Base-by-base conservation (phyloP, 2,888 invertebrate species). In the Philaethria dido region DNA sequence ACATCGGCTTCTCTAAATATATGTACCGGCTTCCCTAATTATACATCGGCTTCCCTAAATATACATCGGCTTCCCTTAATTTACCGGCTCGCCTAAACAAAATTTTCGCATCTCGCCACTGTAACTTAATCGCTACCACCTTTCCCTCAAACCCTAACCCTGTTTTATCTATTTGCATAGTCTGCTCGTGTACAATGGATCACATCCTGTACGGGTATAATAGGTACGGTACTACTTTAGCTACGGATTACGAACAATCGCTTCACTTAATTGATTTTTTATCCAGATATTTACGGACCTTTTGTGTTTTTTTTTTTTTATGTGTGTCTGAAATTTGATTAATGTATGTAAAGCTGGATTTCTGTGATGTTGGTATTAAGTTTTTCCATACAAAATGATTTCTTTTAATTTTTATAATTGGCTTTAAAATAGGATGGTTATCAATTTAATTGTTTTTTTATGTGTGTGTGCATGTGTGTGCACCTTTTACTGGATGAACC, bases 131-230 rank as follows among this genome's bases (percentile, higher is more conserved):
- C 75, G 73, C 3, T 1, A 25, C 45, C 60, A 50, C 69, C 71
- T 57, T 13, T 57, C n/a, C 64, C 70, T 81, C 79, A 57, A 0
- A 62, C 66, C 75, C 50, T 25, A 8, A 22, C 44, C 36, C n/a
- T 52, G 59, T 39, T 62, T 71, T 77, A 62, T 67, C 70, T 78
- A 82, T 82, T 84, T 81, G 80, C 80, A 83, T 83, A 82, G 74
- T 79, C 76, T 73, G 74, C 65, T 75, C 72, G 73, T 72, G 66
- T 73, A 84, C 81, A 84, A 83, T 81, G 76, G 79, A 79, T 81
- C 76, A 79, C 79, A 81, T 81, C 78, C 78, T 76, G 75, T 68
- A 72, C 73, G 20, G 73, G 71, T 39, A 72, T 74, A 74, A 72
- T 42, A 73, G 72, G 79, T 78, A 78, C 73, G 66, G 75, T 72